Base-by-base conservation (phyloP, 2,888 invertebrate species). In the Pocota personata region DNA sequence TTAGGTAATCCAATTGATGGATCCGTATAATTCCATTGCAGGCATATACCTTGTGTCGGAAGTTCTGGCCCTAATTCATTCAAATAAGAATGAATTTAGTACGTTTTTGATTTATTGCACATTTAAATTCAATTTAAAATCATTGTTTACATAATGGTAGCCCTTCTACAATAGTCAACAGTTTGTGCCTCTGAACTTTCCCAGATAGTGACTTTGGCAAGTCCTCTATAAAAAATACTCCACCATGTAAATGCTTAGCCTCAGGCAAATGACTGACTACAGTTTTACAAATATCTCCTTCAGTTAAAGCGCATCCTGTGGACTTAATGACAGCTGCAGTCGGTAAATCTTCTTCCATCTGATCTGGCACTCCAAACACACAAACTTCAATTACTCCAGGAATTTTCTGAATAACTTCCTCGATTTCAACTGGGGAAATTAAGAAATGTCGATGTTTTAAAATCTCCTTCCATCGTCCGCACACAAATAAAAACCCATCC, bases 191-290 rank as follows among this genome's bases (percentile, higher is more conserved):
- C 21, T 89, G 88, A 8, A 90, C 69, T 60, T 92, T 92, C n/a
- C 90, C 92, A 7, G 91, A 90, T 3, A 89, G 82, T 0, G 91
- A 91, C 76, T 89, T 90, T 8, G 92, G 92, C 16, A 92, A 64
- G 0, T 86, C 67, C 0, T 89, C 80, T 0, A 91, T 32, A 16
- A 92, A 91, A 69, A 87, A 90, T 1, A 91, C 88, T 0, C 91
- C 91, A 0, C 90, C 92, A 1, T 89, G 87, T 14, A 92, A 88
- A 19, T 90, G 89, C 72, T 92, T 71, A 2, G 6, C 27, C 10
- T 71, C 32, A 3, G 58, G 57, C 30, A 71, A 32, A 14, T 16
- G 7, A 4, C 7, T 30, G 8, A 88, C 88, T 6, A 91, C 90
- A 62, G 88, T 77, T 12, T 64, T 75, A 1, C 84, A 78, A 0